Evolutionary conservation across 2,888 invertebrate genomes (phyloP).

Genomic region (Dasysyrphus tricinctus): DNA sequence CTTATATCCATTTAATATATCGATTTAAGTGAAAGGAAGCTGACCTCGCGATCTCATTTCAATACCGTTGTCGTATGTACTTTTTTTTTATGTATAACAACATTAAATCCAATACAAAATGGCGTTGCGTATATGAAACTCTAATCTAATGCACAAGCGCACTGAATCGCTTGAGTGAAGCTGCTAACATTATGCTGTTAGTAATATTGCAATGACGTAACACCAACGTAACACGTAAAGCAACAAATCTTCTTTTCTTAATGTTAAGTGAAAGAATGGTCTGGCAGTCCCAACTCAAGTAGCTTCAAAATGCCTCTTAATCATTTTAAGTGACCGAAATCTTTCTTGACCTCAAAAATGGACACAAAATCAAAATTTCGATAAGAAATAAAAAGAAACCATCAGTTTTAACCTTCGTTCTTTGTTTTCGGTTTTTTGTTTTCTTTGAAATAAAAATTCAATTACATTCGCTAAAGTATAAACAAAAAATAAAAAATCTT

Average conservation of each 20-base stretch:
- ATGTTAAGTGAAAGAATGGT: background rate
- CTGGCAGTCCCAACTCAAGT: background rate
- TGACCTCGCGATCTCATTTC: constrained; percentile 62
- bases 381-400: background rate
- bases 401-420: constrained; percentile 3
- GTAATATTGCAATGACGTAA: constrained; percentile 32
- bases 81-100: background rate
- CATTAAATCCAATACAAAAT: constrained; percentile 6
- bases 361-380: background rate
- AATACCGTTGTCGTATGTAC: constrained; percentile 35
- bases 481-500: background rate
- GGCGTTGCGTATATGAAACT: constrained; percentile 10
- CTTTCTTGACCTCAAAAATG: constrained; percentile 14
- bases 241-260: background rate
- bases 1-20: constrained; percentile 28
- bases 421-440: background rate
- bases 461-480: background rate
- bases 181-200: background rate
- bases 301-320: background rate
- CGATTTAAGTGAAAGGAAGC: constrained; percentile 70
- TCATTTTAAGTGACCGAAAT: constrained; percentile 20
- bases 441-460: background rate
- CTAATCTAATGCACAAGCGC: constrained; percentile 28
- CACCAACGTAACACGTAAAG: background rate
- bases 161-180: constrained; percentile 6